Conservation (phyloP, 2,888 invertebrate genomes). For the Zeuzera pyrina region DNA sequence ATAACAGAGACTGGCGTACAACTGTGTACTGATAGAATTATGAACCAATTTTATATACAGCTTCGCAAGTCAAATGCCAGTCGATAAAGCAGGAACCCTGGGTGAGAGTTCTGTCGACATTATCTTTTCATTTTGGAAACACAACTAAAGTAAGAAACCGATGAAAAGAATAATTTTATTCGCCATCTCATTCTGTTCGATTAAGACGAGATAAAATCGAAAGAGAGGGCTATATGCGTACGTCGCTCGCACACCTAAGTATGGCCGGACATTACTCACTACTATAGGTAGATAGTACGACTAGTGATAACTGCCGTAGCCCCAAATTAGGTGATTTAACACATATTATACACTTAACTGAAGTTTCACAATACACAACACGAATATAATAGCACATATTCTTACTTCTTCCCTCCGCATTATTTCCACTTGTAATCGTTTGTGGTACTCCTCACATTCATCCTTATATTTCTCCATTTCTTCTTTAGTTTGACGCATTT, state of each 20-base stretch:
- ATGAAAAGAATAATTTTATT: constrained; percentile 47
- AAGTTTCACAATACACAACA: constrained; percentile 46
- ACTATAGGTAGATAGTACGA: constrained; percentile 66
- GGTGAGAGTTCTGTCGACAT: constrained; percentile 17
- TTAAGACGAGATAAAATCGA: constrained; percentile 42
- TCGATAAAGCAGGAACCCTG: constrained; percentile 17
- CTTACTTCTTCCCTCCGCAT: constrained; percentile 99
- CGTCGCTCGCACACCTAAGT: constrained; percentile 71
- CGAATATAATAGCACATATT: constrained; percentile 44
- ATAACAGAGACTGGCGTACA: constrained; percentile 45
- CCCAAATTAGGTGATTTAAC: constrained; percentile 31
- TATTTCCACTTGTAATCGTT: constrained; percentile 95
- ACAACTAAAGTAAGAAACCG: constrained; percentile 35
- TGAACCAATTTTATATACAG: constrained; percentile 19
- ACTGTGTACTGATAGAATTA: constrained; percentile 33
- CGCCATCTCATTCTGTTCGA: constrained; percentile 46
- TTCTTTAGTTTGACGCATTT: constrained; percentile 99
- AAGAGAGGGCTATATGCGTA: constrained; percentile 69
- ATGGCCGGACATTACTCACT: constrained; percentile 74
- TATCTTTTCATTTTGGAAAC: constrained; percentile 25
- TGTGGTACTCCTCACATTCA: constrained; percentile 96
- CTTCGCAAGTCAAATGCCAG: constrained; percentile 7
- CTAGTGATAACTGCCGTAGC: constrained; percentile 54
- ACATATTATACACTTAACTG: constrained; percentile 33
- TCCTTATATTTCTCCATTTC: constrained; percentile 99